Base-by-base conservation (phyloP, 37 sponge, comb jelly and placozoan genomes). In the Chondrilla cf. caribensis region DNA sequence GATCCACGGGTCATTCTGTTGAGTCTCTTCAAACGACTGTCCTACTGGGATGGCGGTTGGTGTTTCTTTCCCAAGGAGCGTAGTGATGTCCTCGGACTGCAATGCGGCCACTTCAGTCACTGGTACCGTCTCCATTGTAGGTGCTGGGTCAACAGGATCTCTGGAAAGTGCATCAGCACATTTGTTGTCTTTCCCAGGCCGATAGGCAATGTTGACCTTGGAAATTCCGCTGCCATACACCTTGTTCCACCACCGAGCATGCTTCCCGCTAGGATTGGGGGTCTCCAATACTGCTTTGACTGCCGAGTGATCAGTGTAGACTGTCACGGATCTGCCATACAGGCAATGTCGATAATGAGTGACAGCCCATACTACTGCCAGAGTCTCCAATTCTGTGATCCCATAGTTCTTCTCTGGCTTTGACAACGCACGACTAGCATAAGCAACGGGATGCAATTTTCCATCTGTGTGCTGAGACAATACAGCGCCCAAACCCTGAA, bases 291-390 rank as follows among this genome's bases (percentile, higher is more conserved):
- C 70, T 0, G 87, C 87, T 36, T 62, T 72, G 2, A 87, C 82
- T 3, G 83, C 83, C 25, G 79, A 41, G 72, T 87, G 88, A 59
- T 87, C 88, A 41, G 88, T 88, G 40, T 79, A 83, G 36, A 87
- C 78, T 0, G 54, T 60, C 1, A 87, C 83, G 3, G 43, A 41
- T 8, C 35, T 55, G 3, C 87, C 82, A 65, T 87, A 82, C 37
- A 88, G 58, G 36, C 64, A 79, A 24, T 44, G 8, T 15, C 60
- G 58, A 42, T 78, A 88, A 44, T 88, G 88, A 2, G 24, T 24
- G 40, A 88, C 44, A 28, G 88, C 88, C 88, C 84, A 87, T 4
- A 87, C 83, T 1, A 87, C 83, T 28, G 88, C 88, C 0, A 83
- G 78, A 3, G 89, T 88, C 55, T 84, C 89, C 28, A 89, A 38